phyloP scores from a whole-genome alignment of 2,888 invertebrate genomes.

The Punctoribates punctum region DNA sequence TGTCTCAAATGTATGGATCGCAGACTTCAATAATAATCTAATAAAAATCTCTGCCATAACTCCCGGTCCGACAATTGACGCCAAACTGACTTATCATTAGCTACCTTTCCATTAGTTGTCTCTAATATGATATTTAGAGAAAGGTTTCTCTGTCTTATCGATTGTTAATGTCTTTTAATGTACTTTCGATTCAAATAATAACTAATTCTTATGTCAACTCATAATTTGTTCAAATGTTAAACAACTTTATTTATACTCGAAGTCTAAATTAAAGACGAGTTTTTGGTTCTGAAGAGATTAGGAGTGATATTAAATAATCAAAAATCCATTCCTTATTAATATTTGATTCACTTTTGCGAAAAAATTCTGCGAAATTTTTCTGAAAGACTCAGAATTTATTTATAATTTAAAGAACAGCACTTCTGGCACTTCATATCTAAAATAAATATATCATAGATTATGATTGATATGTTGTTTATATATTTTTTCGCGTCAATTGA shows the following conservation, averaged over 20 bases:
- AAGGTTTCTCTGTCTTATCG: background rate
- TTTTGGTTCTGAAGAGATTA: background rate
- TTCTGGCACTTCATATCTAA: background rate
- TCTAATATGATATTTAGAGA: too few relatives aligned
- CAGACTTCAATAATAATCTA: constrained; percentile 6
- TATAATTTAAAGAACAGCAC: background rate
- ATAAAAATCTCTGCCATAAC: background rate
- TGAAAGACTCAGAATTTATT: background rate
- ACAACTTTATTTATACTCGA: background rate
- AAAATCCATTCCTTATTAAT: too few relatives aligned
- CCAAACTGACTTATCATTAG: too few relatives aligned
- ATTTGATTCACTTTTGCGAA: too few relatives aligned
- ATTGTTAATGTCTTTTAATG: background rate
- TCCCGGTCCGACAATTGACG: too few relatives aligned
- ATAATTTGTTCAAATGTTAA: background rate
- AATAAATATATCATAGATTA: constrained; percentile 7
- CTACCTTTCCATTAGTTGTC: too few relatives aligned
- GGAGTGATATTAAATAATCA: too few relatives aligned
- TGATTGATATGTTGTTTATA: constrained; percentile 30
- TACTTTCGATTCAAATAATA: background rate
- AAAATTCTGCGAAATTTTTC: background rate
- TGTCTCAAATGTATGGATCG: background rate
- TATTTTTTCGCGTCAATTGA: background rate
- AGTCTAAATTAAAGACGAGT: background rate
- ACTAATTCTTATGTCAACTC: background rate